Percentiles rank a stretch among this genome's conserved stretches.
These are phyloP conservation scores for Etheostoma spectabile DNA, from an alignment of 2,113 vertebrate species.

Conservation along the genomic window DNA sequence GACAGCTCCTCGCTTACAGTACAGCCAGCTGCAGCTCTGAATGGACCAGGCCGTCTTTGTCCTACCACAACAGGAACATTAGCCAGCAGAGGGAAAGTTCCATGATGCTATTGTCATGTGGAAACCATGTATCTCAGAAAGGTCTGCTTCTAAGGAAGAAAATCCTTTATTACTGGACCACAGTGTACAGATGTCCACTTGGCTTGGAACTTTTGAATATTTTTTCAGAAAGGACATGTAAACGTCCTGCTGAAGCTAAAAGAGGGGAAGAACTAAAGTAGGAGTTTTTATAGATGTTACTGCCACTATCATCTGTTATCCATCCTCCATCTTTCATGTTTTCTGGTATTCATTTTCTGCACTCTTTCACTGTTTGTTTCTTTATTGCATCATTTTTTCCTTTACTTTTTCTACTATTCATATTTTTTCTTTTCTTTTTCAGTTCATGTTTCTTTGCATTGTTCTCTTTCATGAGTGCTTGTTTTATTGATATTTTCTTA, in stretches of 20 bases:
- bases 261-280: background rate
- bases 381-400: background rate
- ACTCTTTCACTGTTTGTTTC: background rate
- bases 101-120: constrained; percentile 4
- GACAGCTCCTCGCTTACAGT: constrained; percentile 46
- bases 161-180: background rate
- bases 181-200: background rate
- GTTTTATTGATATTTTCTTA: background rate
- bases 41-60: constrained; percentile 26
- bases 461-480: background rate
- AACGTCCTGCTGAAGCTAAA: background rate
- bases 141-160: background rate
- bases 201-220: background rate
- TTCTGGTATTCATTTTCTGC: background rate
- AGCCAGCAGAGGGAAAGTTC: constrained; percentile 9
- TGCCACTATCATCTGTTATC: background rate
- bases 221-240: background rate
- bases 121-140: background rate
- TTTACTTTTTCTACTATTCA: background rate
- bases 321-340: constrained; percentile 6
- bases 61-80: constrained; percentile 19
- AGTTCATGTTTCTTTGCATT: background rate
- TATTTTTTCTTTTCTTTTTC: background rate
- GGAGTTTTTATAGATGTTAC: constrained; percentile 2
- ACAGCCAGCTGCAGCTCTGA: constrained; percentile 12